phyloP scores from a whole-genome alignment of 2,888 invertebrate genomes.

The Rhyacophila evoluta region DNA sequence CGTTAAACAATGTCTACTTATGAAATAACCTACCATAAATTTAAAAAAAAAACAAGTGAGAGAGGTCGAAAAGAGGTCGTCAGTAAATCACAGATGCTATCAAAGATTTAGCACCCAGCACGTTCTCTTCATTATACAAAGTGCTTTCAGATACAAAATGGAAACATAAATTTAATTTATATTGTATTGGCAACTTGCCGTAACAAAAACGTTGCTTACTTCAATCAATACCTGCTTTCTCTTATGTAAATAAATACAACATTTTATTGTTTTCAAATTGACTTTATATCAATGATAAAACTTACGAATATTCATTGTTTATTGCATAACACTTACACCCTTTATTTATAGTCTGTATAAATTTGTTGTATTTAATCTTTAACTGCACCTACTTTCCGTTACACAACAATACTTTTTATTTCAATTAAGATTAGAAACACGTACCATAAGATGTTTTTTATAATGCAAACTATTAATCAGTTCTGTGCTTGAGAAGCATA shows the following conservation, averaged over 20 bases:
- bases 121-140: not conserved
- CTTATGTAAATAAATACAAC: not conserved
- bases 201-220: not conserved
- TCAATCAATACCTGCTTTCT: conserved; percentile 5
- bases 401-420: too few relatives aligned
- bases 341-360: too few relatives aligned
- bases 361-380: too few relatives aligned
- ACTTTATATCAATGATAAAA: not conserved
- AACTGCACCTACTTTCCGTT: too few relatives aligned
- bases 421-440: too few relatives aligned
- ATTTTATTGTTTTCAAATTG: not conserved
- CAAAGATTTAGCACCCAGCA: not conserved
- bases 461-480: too few relatives aligned
- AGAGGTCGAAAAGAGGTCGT: not conserved
- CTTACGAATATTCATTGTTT: not conserved
- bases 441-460: too few relatives aligned
- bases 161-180: not conserved
- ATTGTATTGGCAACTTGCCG: not conserved
- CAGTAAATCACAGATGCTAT: not conserved
- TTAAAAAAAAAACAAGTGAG: not conserved
- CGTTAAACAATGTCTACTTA: too few relatives aligned
- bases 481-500: too few relatives aligned
- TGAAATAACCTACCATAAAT: too few relatives aligned
- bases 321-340: too few relatives aligned
- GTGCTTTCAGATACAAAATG: not conserved